Base-by-base conservation (phyloP, 2,113 vertebrate genomes). In the Ochotona princeps region DNA sequence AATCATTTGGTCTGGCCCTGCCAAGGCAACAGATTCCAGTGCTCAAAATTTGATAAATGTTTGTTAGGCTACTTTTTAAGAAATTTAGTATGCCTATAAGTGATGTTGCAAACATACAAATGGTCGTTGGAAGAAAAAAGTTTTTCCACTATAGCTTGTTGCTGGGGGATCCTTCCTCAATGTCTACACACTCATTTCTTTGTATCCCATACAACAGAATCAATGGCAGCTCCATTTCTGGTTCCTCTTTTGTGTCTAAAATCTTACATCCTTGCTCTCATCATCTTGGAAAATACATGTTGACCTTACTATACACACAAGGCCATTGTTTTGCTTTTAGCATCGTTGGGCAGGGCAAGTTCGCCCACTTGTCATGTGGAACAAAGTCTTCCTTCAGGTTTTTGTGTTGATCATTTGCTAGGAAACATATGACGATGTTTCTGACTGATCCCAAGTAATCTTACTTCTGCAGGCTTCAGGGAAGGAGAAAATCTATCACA, bases 261-360 rank as follows among this genome's bases (percentile, higher is more conserved):
- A 14, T 25, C 14, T 2, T 5, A 4, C 17, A 23, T 54, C 10
- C 18, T 90, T 84, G 17, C 20, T 28, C 23, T 63, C 5, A 17
- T 54, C 21, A 28, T 47, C n/a, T 54, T 17, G 26, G 1, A 44
- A 23, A 7, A 1, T 30, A 2, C 51, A 2, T 32, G 20, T 0
- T 49, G n/a, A 73, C 21, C 11, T 63, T 14, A 18, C 8, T 12
- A 4, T 9, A 51, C 38, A 44, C 38, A 44, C 6, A 26, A 11
- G 49, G 10, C 49, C 20, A 66, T 9, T 20, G 2, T 60, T 87
- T 87, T 76, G 1, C 7, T 47, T 1, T 25, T n/a, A 44, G 61
- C 47, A 18, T 7, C 57, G 5, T 3, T 35, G 44, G 20, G 15
- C 15, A 93, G 1, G 5, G 4, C 23, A 20, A 4, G 28, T 2